phyloP scores from a whole-genome alignment of 2,113 vertebrate genomes.

The Halcyon senegalensis region DNA sequence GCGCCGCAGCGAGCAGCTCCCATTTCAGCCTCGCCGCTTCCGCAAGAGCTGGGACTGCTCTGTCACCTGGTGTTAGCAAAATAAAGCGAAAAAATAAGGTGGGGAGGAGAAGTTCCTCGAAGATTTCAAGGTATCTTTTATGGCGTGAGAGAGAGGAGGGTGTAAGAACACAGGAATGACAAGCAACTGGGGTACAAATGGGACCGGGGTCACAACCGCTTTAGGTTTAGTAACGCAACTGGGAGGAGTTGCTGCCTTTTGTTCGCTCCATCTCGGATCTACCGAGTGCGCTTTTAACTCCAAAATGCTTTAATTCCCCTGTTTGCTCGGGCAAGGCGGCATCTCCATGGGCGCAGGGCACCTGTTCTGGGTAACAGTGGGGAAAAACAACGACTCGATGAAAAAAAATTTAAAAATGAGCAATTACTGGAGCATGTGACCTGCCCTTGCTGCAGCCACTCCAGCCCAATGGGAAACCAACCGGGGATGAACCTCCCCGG shows the following conservation, averaged over 20 bases:
- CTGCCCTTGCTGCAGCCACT: background rate
- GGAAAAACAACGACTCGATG: background rate
- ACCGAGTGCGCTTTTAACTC: background rate
- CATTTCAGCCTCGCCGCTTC: background rate
- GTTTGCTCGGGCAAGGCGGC: background rate
- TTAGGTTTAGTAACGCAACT: background rate
- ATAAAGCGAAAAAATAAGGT: background rate
- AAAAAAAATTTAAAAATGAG: too few species aligned
- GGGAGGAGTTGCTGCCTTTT: background rate
- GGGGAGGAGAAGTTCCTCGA: background rate
- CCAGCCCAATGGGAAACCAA: background rate
- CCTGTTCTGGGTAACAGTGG: background rate
- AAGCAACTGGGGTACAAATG: background rate
- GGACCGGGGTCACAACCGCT: background rate
- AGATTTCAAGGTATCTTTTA: background rate
- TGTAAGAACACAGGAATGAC: background rate
- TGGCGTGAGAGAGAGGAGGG: background rate
- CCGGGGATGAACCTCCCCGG: accelerated
- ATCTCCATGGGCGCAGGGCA: accelerated
- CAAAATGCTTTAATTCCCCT: background rate
- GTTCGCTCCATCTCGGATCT: background rate
- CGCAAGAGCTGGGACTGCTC: background rate
- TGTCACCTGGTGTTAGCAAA: background rate
- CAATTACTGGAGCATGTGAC: background rate
- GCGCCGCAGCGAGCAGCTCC: background rate